Evolutionary conservation across 2,113 vertebrate genomes (phyloP).

Genomic region (Panurus biarmicus): DNA sequence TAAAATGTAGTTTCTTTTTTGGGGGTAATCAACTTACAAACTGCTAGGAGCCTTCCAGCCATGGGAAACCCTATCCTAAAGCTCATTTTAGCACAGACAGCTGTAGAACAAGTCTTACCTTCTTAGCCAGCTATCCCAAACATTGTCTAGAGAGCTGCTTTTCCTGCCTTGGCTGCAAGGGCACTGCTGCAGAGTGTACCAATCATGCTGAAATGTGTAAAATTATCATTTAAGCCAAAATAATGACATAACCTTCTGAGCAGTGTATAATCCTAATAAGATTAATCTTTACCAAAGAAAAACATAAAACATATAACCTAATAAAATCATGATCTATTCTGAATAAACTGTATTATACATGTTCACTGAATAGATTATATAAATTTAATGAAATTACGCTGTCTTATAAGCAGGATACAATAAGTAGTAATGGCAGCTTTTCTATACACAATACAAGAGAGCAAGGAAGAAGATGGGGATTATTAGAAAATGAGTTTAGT

Average conservation of each 20-base stretch:
- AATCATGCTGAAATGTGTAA: constrained; percentile 47
- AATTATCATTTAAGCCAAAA: constrained; percentile 53
- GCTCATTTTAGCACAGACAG: constrained; percentile 28
- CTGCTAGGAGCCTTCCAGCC: neutral
- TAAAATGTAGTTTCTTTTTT: neutral
- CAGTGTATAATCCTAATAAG: constrained; percentile 29
- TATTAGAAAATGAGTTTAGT: constrained; percentile 47
- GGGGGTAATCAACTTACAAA: neutral
- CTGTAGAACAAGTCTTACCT: neutral
- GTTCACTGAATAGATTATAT: constrained; percentile 50
- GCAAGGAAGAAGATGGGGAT: constrained; percentile 21
- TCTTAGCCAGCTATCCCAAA: neutral
- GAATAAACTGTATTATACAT: constrained; percentile 27
- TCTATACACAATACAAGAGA: neutral
- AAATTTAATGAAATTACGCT: constrained; percentile 53
- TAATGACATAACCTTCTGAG: constrained; percentile 27
- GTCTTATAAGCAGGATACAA: constrained; percentile 50
- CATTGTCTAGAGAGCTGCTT: neutral
- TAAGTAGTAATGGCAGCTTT: constrained; percentile 55
- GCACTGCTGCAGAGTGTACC: neutral
- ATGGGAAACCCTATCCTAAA: constrained; percentile 21
- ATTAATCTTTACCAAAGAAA: constrained; percentile 49
- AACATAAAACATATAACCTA: constrained; percentile 39
- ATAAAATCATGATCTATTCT: constrained; percentile 52
- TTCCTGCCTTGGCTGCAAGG: neutral